Conservation (phyloP, 2,797 vertebrate genomes). For the Micromesistius poutassou region DNA sequence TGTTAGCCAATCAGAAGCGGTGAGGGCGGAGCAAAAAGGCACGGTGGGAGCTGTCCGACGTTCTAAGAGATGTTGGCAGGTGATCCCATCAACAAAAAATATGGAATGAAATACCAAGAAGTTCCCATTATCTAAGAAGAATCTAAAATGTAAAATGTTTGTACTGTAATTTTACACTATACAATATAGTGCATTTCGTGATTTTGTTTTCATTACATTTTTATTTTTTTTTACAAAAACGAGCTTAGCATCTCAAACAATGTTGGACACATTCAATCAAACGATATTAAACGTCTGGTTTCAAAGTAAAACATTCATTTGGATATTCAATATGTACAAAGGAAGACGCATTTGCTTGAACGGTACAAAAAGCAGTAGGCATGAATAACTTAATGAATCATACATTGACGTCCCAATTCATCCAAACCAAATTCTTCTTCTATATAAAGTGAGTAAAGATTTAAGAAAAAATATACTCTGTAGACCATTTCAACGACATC, state of each 20-base stretch:
- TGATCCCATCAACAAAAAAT: neutral
- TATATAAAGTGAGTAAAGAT: constrained; percentile 7
- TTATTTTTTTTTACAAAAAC: constrained; percentile 16
- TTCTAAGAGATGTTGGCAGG: neutral
- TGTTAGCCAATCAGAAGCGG: neutral
- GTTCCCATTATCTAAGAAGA: neutral
- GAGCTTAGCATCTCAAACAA: constrained; percentile 14
- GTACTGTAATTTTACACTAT: neutral
- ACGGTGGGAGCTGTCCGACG: neutral
- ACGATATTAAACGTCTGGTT: neutral
- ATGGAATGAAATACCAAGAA: neutral
- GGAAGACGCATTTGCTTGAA: constrained; percentile 9
- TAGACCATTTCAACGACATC: constrained; percentile 8
- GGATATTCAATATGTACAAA: neutral
- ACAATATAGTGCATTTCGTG: neutral
- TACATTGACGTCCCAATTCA: neutral
- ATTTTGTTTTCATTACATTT: neutral
- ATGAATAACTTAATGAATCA: neutral
- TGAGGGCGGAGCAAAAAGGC: neutral
- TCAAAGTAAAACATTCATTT: neutral
- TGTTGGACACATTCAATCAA: neutral
- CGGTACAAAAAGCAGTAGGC: neutral
- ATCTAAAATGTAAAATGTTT: neutral
- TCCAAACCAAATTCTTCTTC: neutral
- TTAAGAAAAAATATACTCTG: constrained; percentile 12